Conservation (phyloP, 2,113 vertebrate species). For the Clinocottus analis region DNA sequence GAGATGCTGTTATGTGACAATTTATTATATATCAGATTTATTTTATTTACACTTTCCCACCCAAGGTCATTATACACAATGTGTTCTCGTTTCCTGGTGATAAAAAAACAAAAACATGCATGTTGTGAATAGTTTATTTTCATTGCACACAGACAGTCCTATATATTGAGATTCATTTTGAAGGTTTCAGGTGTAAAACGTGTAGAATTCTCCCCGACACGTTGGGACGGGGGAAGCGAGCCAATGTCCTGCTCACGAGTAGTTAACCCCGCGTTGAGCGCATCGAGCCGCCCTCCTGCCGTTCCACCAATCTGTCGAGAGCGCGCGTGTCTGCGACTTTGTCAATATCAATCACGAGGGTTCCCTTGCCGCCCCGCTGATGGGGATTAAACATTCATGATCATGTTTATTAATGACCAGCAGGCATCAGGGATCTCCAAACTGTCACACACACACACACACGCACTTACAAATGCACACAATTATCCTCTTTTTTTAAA, state of each 20-base stretch:
- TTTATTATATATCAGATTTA: too few species aligned
- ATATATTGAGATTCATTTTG: background rate
- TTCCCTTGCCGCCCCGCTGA: slow-evolving; percentile 65
- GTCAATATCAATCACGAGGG: slow-evolving; percentile 68
- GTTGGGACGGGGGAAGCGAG: background rate
- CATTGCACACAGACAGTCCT: background rate
- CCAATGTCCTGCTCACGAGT: slow-evolving; percentile 22
- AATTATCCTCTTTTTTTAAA: too few species aligned
- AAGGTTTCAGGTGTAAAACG: background rate
- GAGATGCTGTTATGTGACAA: too few species aligned
- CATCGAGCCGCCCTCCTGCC: slow-evolving; percentile 51
- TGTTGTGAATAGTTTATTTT: background rate
- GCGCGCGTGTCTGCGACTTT: slow-evolving; percentile 25
- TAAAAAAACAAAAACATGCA: background rate
- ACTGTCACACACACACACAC: slow-evolving; percentile 41
- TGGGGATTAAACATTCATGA: slow-evolving; percentile 83
- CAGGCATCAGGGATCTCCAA: slow-evolving; percentile 68
- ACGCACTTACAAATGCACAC: too few species aligned
- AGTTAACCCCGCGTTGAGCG: slow-evolving; percentile 30
- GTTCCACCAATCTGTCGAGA: slow-evolving; percentile 69
- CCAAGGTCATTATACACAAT: background rate
- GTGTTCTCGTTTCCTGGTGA: background rate
- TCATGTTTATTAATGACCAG: slow-evolving; percentile 84
- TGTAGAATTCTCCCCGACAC: background rate
- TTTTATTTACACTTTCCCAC: too few species aligned